Conservation (phyloP, 2,113 vertebrate genomes). For the Trematomus loennbergii region DNA sequence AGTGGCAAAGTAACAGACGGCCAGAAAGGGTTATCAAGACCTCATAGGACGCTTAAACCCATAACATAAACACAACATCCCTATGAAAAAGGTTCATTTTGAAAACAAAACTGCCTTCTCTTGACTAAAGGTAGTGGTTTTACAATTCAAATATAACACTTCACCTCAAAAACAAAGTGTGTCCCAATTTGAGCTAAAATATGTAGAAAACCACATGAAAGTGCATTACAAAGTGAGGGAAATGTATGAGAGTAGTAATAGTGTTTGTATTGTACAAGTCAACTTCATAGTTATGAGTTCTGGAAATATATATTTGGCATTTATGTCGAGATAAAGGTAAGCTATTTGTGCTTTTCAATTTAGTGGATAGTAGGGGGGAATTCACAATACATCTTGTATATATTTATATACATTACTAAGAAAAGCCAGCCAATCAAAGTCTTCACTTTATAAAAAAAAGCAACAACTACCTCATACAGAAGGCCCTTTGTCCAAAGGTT, state of each 20-base stretch:
- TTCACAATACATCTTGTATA: slow-evolving; percentile 77
- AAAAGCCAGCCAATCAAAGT: slow-evolving; percentile 74
- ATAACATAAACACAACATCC: slow-evolving; percentile 37
- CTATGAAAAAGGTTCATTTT: slow-evolving; percentile 11
- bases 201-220: slow-evolving; percentile 75
- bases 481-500: slow-evolving; percentile 75
- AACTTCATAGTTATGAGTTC: slow-evolving; percentile 64
- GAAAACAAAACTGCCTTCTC: slow-evolving; percentile 28
- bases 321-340: slow-evolving; percentile 64
- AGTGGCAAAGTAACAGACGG: slow-evolving; percentile 67
- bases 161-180: slow-evolving; percentile 56
- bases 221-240: slow-evolving; percentile 76
- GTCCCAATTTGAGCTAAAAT: slow-evolving; percentile 62
- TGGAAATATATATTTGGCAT: slow-evolving; percentile 79
- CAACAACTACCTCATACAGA: slow-evolving; percentile 69
- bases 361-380: slow-evolving; percentile 31
- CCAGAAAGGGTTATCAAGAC: slow-evolving; percentile 23
- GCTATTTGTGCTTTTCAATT: slow-evolving; percentile 80
- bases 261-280: slow-evolving; percentile 68
- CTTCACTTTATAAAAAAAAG: slow-evolving; percentile 78
- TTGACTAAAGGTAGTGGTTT: slow-evolving; percentile 74
- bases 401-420: slow-evolving; percentile 73
- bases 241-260: slow-evolving; percentile 57
- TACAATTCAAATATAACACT: slow-evolving; percentile 58
- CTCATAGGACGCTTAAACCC: slow-evolving; percentile 32